Evolutionary conservation across 2,113 vertebrate genomes (phyloP), one percentile per base, ranked within the genome.

Genomic region (Lycaon pictus): DNA sequence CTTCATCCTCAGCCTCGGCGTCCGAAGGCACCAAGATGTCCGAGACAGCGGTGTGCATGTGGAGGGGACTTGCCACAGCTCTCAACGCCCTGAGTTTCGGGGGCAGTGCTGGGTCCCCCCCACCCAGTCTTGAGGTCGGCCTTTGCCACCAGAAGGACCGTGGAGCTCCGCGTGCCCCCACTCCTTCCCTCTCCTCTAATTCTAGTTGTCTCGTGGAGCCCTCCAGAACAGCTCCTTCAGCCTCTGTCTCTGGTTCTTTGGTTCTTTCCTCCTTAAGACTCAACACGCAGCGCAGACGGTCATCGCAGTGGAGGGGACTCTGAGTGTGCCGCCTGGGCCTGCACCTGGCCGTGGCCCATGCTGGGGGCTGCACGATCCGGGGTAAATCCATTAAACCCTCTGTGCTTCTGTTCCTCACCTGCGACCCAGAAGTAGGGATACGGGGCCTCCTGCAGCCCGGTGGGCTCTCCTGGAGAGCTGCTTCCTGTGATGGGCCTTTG

Each of bases 251-350:
- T 2, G 53, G 43, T 15, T 48, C 9, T 43, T 43, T 43, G 43
- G 43, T 43, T 43, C 17, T 37, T 2, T 90, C 12, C 12, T 67
- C n/a, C 25, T 37, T 15, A 23, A 48, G 23, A 11, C 10, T 67
- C 27, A 9, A 3, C 1, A 1, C 32, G 13, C 13, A 29, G 27
- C 9, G 12, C 43, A 15, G 90, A n/a, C 8, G 11, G 23, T n/a
- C 37, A 5, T 80, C 17, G 6, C 1, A 5, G 56, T 1, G 2
- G 22, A 25, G n/a, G 2, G 11, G 7, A 7, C 23, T 7, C 32
- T 27, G 79, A 84, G 27, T 20, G 2, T 0, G 1, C 10, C 3
- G 8, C 55, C 25, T 25, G 92, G 0, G 1, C 32, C 25, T 27
- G 6, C 3, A 48, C 67, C 74, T 71, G 60, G 43, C 43, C n/a